Evolutionary conservation across 2,888 invertebrate genomes (phyloP).

Genomic region (Cataglyphis livida): DNA sequence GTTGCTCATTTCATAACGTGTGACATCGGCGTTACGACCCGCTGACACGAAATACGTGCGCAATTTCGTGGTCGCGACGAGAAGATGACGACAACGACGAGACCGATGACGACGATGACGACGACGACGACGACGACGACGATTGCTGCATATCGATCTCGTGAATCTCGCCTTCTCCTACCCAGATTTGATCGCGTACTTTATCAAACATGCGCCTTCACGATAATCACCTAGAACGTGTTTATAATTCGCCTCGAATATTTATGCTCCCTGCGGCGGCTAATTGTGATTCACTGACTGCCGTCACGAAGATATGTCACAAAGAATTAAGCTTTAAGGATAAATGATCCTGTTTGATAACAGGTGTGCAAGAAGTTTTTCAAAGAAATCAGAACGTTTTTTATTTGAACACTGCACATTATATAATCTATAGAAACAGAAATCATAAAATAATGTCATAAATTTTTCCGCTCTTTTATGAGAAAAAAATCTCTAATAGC

Average conservation of each 20-base stretch:
- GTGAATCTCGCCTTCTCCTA: slow-evolving; percentile 51
- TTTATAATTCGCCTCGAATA: slow-evolving; percentile 40
- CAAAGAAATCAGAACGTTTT: neutral
- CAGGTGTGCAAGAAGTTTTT: neutral
- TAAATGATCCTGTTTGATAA: slow-evolving; percentile 31
- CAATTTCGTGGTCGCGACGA: slow-evolving; percentile 61
- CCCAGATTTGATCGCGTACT: slow-evolving; percentile 57
- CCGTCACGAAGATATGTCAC: slow-evolving; percentile 49
- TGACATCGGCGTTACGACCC: slow-evolving; percentile 65
- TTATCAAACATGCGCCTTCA: slow-evolving; percentile 58
- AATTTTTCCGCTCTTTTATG: slow-evolving; percentile 2
- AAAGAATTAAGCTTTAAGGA: slow-evolving; percentile 43
- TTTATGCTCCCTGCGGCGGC: slow-evolving; percentile 42
- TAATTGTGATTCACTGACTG: slow-evolving; percentile 57
- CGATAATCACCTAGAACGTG: slow-evolving; percentile 56
- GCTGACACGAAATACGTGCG: slow-evolving; percentile 67
- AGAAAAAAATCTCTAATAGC: neutral
- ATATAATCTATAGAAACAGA: neutral
- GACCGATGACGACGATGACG: slow-evolving; percentile 31
- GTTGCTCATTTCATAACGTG: slow-evolving; percentile 61
- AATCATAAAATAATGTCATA: neutral
- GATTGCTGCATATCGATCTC: slow-evolving; percentile 51
- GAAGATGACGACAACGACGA: slow-evolving; percentile 53
- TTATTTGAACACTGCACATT: slow-evolving; percentile 7
- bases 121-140: slow-evolving; percentile 30